These are phyloP conservation scores for Callitettix versicolor DNA, from an alignment of 1,140 invertebrate species.

Conservation along the genomic window DNA sequence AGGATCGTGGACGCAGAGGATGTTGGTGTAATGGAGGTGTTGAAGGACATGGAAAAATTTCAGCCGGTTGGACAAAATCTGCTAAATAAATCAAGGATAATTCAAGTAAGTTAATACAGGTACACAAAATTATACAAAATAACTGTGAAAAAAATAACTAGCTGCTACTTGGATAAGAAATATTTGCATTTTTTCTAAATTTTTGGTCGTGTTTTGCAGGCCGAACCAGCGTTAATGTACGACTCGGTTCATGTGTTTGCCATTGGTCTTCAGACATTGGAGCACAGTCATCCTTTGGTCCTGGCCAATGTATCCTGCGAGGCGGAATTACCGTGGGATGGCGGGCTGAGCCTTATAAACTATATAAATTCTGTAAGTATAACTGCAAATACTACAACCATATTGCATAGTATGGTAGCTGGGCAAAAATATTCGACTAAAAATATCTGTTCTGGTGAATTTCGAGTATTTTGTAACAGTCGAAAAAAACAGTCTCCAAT, in stretches of 20 bases:
- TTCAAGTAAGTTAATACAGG: constrained; percentile 35
- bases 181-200: too few relatives aligned
- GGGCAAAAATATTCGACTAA: not conserved
- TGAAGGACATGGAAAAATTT: constrained; percentile 54
- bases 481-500: too few relatives aligned
- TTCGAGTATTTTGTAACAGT: too few relatives aligned
- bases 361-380: constrained; percentile 61
- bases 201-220: too few relatives aligned
- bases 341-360: constrained; percentile 69
- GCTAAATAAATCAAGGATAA: constrained; percentile 44
- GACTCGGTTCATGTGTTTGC: constrained; percentile 70
- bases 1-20: constrained; percentile 56
- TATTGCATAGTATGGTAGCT: not conserved
- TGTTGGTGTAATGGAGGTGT: constrained; percentile 39
- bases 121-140: not conserved
- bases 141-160: not conserved
- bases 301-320: constrained; percentile 60
- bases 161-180: too few relatives aligned
- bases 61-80: constrained; percentile 41
- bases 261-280: constrained; percentile 52
- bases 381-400: not conserved
- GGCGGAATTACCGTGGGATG: constrained; percentile 60
- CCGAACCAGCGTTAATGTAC: constrained; percentile 66
- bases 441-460: not conserved
- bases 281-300: constrained; percentile 48